Percentiles rank a stretch among this genome's conserved stretches.
Conservation (phyloP, 2,797 vertebrate genomes). For the Cygnus olor region DNA sequence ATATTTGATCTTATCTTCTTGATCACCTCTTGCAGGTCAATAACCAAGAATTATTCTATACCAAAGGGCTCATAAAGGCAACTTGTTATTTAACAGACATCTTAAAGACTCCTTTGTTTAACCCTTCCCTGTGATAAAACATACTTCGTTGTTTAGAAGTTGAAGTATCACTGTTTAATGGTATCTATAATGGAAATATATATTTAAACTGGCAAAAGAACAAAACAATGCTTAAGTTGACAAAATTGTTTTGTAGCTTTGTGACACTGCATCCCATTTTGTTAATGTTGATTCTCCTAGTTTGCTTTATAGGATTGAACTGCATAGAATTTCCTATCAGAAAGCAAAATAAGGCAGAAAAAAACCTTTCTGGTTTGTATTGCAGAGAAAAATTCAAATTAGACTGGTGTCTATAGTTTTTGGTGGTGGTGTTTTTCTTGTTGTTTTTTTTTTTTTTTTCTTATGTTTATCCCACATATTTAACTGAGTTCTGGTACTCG, state of each 20-base stretch:
- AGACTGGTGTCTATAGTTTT: not conserved
- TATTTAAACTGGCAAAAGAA: not conserved
- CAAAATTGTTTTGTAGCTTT: not conserved
- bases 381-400: not conserved
- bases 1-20: not conserved
- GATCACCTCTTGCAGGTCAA: conserved; percentile 35
- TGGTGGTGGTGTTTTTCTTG: not conserved
- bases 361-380: not conserved
- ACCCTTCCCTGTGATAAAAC: not conserved
- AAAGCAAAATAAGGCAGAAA: conserved; percentile 1
- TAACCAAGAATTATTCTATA: conserved; percentile 49
- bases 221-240: not conserved
- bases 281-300: not conserved
- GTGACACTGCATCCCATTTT: not conserved
- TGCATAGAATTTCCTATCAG: not conserved
- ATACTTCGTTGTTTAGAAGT: not conserved
- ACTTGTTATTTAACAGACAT: conserved; percentile 33
- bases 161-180: not conserved
- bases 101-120: conserved; percentile 45
- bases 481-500: not conserved
- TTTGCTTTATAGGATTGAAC: not conserved
- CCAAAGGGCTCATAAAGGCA: conserved; percentile 28
- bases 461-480: not conserved
- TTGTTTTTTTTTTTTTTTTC: not conserved
- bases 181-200: not conserved